Conservation (phyloP, 2,113 vertebrate species). For the Catharus fuscescens region DNA sequence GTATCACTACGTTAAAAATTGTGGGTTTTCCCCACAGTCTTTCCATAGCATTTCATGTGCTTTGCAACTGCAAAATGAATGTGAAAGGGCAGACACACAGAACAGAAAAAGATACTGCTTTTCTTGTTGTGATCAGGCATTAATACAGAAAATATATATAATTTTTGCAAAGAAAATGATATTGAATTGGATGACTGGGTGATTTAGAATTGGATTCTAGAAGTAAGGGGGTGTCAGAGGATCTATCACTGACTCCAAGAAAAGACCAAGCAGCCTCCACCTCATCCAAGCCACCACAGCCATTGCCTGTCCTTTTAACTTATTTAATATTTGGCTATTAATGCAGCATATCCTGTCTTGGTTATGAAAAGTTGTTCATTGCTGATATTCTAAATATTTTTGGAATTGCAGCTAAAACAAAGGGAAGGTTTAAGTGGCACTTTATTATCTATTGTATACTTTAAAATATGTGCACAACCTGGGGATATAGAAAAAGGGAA, state of each 20-base stretch:
- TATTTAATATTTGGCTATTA: neutral
- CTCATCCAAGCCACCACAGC: neutral
- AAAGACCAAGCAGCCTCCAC: neutral
- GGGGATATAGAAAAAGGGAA: neutral
- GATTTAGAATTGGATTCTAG: neutral
- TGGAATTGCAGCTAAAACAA: neutral
- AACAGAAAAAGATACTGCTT: neutral
- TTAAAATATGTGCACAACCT: neutral
- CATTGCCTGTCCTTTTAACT: neutral
- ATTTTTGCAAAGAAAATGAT: neutral
- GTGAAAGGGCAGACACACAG: neutral
- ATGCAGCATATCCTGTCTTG: neutral
- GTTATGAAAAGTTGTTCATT: neutral
- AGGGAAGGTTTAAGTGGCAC: neutral
- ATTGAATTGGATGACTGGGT: neutral
- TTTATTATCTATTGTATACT: neutral
- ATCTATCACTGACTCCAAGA: neutral
- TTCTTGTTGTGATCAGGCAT: neutral
- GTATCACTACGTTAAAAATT: neutral
- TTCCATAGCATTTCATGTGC: neutral
- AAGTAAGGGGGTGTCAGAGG: accelerated
- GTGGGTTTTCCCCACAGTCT: neutral
- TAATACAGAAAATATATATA: neutral
- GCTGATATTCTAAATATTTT: neutral
- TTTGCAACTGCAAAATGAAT: neutral